Evolutionary conservation across 2,888 invertebrate species (phyloP), one percentile per base, ranked within the genome.

Genomic region (Girardia tigrina): DNA sequence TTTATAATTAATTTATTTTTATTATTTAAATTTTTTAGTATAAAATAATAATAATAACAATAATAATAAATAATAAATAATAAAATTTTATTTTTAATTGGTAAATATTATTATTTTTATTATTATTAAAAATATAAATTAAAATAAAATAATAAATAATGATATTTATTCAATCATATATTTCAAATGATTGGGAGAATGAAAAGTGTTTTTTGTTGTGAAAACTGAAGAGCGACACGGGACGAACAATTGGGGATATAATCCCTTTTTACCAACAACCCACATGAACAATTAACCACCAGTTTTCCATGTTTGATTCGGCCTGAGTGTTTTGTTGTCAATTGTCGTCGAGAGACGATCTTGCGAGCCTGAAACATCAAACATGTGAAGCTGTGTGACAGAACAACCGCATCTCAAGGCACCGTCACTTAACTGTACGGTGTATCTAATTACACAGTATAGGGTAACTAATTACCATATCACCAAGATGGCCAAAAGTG

Each of bases 321-420:
- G n/a, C n/a, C 36, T 16, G 36, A 12, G 8, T 12, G 36, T 36
- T 8, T 36, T 8, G 16, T 16, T 12, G 8, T 12, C 12, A 36
- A 36, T 36, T 36, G 36, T 36, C 16, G 16, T 36, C 16, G 36
- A 16, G 12, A 16, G 36, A 36, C 16, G 8, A 36, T 8, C 36
- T 12, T 36, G 8, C 8, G 36, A 36, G 56, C 56, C 56, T 56
- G 56, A 56, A 56, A 56, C n/a, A n/a, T 6, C 23, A n/a, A 56
- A 56, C 56, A 56, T 56, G 56, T 56, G n/a, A 56, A 56, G 8
- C 56, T 56, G 56, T 56, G n/a, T n/a, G n/a, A 56, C 23, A 23
- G 56, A 56, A 56, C 56, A 4, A 56, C 56, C 56, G 23, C 56
- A 56, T 56, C n/a, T 56, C 56, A 56, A 56, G 56, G 56, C 56